Conservation (phyloP, 1,140 invertebrate species). For the Drosophila nebulosa region DNA sequence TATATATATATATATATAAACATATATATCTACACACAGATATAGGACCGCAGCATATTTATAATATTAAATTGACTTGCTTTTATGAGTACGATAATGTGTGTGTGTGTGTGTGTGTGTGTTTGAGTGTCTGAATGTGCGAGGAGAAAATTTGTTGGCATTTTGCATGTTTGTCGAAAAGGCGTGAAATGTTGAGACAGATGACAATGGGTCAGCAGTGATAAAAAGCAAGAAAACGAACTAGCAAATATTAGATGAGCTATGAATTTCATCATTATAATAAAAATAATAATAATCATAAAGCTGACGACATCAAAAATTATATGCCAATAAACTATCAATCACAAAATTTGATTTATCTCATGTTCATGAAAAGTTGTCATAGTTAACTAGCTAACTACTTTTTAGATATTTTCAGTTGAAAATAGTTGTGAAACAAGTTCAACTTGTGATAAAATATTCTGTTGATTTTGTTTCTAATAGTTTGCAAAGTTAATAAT, state of each 20-base stretch:
- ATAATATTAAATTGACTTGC: conserved; percentile 74
- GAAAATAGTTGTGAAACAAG: not conserved
- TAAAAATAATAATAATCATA: not conserved
- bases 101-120: conserved; percentile 9
- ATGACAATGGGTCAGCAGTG: conserved; percentile 36
- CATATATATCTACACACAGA: conserved; percentile 12
- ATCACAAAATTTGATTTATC: too few relatives aligned
- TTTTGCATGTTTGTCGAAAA: conserved; percentile 23
- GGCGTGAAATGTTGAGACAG: conserved; percentile 60
- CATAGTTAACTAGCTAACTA: not conserved
- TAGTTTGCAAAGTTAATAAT: too few relatives aligned
- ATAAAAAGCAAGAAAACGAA: conserved; percentile 31
- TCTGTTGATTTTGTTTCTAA: too few relatives aligned
- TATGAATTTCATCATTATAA: conserved; percentile 1
- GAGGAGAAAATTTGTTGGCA: conserved; percentile 39
- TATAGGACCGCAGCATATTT: conserved; percentile 55
- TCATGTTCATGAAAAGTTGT: too few relatives aligned
- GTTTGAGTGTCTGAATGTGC: not conserved
- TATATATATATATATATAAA: conserved; percentile 32
- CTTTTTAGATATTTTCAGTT: not conserved
- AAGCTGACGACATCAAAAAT: not conserved
- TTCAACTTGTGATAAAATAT: not conserved
- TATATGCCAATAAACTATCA: not conserved
- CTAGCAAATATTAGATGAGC: conserved; percentile 2
- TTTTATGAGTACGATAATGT: conserved; percentile 67